These are phyloP conservation scores for Brachirus orientalis DNA, from an alignment of 2,113 vertebrate genomes.

Conservation along the genomic window DNA sequence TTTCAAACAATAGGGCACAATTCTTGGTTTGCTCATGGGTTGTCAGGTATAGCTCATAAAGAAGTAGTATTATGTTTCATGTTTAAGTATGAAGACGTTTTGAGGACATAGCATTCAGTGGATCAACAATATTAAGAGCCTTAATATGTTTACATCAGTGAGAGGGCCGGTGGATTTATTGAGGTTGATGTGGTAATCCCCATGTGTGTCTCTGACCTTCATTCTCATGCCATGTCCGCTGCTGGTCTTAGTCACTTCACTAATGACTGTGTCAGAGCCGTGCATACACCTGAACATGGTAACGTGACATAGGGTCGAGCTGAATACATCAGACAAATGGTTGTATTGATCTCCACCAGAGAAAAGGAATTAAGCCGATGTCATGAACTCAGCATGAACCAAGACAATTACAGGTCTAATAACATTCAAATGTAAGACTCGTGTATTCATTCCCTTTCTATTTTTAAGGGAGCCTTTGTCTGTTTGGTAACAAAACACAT, in stretches of 20 bases:
- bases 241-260: not conserved
- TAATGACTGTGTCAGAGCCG: slow-evolving; percentile 1
- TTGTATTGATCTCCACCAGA: slow-evolving; percentile 1
- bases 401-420: too few species aligned
- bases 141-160: slow-evolving; percentile 53
- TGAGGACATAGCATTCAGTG: slow-evolving; percentile 24
- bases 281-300: not conserved
- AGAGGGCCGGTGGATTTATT: slow-evolving; percentile 30
- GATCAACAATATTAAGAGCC: slow-evolving; percentile 52
- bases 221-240: slow-evolving; percentile 12
- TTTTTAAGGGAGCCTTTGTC: not conserved
- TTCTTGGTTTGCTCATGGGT: not conserved
- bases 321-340: not conserved
- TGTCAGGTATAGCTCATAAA: not conserved
- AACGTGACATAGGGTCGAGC: not conserved
- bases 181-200: slow-evolving; percentile 57
- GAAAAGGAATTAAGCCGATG: not conserved
- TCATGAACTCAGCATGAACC: not conserved
- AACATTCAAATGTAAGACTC: too few species aligned
- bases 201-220: slow-evolving; percentile 42
- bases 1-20: not conserved
- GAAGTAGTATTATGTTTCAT: not conserved
- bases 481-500: slow-evolving; percentile 9
- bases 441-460: not conserved
- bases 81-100: slow-evolving; percentile 4